Base-by-base conservation (phyloP, 2,113 vertebrate genomes). In the Neodontobutis hainanensis region DNA sequence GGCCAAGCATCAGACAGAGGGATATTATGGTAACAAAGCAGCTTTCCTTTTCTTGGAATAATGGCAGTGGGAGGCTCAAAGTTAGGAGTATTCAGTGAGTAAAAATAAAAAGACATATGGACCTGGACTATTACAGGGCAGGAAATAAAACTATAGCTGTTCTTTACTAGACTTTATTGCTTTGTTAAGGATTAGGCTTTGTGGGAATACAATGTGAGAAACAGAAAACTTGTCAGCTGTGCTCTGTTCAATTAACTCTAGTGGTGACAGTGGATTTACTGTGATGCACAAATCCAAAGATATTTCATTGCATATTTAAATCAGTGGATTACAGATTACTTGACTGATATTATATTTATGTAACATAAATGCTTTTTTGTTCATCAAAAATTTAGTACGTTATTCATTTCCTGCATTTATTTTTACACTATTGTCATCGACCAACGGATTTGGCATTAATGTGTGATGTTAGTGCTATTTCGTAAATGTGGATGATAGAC, bases 11-110 rank as follows among this genome's bases (percentile, higher is more conserved):
- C 85, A 85, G 74, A 87, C 74, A 68, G 70, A 40, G 81, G 60
- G 78, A 75, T 73, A 87, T 89, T 87, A 86, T 81, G 70, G 73
- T 74, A 88, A 86, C 83, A 87, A 88, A 87, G 77, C 82, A 77
- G 84, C 83, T 86, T 88, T 80, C 42, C 65, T 55, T 84, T 82
- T 85, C 78, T 82, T 83, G 45, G 69, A 65, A 79, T 65, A 83
- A 71, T 7, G n/a, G 65, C 68, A 60, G 50, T 36, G 5, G 50
- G 64, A 73, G 64, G 61, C 47, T 16, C 47, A 56, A 67, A 63
- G 70, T 64, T 65, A 35, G 14, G 5, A 56, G 48, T 55, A 49
- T 74, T 63, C 2, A 12, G 40, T 48, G 77, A 50, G 65, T 4
- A 7, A 43, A 67, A 77, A 75, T 27, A 38, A 55, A 69, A 72